Base-by-base conservation (phyloP, 2,113 vertebrate species). In the Neoarius graeffei region DNA sequence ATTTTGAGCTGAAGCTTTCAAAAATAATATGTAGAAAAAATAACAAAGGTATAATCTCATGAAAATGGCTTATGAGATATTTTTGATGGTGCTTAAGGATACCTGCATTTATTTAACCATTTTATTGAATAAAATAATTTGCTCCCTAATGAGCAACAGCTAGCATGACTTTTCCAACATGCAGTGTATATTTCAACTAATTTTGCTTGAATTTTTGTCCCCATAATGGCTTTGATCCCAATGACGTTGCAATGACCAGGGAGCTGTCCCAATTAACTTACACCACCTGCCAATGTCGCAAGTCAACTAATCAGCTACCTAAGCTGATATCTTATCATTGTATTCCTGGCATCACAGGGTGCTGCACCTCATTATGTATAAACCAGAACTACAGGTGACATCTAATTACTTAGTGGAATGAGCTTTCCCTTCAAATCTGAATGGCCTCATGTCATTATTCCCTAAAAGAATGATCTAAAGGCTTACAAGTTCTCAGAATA, bases 261-360 rank as follows among this genome's bases (percentile, higher is more conserved):
- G 35, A 83, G 13, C 35, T n/a, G 19, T 83, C 35, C 20, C 59
- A 83, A 50, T 64, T 66, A 83, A 64, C 35, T 81, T 81, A 8
- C 56, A 42, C 60, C 81, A 83, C 59, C 81, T 83, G 81, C 81
- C 42, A 50, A 35, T 64, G 81, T 7, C 48, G 64, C 56, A 50
- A 83, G 59, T 48, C 35, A 50, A 13, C 59, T 64, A 50, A 23
- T 83, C 81, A 83, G 20, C 59, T 83, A 83, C 35, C 6, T 66
- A 48, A 64, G 81, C 81, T 35, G 66, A 64, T 20, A 10, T 25
- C 81, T 48, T 48, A 62, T 48, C 81, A 82, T 82, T 82, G 81
- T 62, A 25, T 11, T 48, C 19, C 15, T 35, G 7, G 8, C 79
- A 81, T 62, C 57, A 82, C 42, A 48, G 35, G 19, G 10, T 82